Conservation (phyloP, 2,113 vertebrate genomes). For the Heloderma charlesbogerti region DNA sequence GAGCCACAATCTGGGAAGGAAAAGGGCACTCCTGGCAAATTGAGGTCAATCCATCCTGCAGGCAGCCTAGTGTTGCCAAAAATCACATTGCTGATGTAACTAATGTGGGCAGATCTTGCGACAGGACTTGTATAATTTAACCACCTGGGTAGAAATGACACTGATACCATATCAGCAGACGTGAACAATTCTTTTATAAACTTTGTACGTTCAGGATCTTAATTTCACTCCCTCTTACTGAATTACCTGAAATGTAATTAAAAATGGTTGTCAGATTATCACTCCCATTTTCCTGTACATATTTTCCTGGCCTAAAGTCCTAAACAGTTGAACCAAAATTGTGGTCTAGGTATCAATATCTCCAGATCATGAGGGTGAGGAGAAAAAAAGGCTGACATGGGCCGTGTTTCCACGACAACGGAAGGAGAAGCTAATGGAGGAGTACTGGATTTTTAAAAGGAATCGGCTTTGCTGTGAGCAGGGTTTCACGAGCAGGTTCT, state of each 20-base stretch:
- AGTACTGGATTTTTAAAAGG: too few relatives aligned
- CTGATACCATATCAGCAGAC: neutral
- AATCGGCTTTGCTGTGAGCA: too few relatives aligned
- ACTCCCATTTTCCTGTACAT: neutral
- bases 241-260: neutral
- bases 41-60: neutral
- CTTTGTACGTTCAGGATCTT: neutral
- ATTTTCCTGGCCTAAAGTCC: neutral
- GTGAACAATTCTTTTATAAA: neutral
- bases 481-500: too few relatives aligned
- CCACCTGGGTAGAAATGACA: neutral
- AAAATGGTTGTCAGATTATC: neutral
- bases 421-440: too few relatives aligned
- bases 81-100: neutral
- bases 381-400: too few relatives aligned
- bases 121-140: neutral
- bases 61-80: neutral
- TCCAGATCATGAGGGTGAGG: too few relatives aligned
- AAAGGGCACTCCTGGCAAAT: neutral
- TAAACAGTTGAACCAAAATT: too few relatives aligned
- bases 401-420: too few relatives aligned
- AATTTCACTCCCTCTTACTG: neutral
- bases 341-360: too few relatives aligned
- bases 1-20: neutral
- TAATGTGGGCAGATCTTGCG: neutral